Percentiles rank a stretch among this genome's conserved stretches.
phyloP scores from a whole-genome alignment of 2,797 vertebrate species.

The Tenualosa ilisha region DNA sequence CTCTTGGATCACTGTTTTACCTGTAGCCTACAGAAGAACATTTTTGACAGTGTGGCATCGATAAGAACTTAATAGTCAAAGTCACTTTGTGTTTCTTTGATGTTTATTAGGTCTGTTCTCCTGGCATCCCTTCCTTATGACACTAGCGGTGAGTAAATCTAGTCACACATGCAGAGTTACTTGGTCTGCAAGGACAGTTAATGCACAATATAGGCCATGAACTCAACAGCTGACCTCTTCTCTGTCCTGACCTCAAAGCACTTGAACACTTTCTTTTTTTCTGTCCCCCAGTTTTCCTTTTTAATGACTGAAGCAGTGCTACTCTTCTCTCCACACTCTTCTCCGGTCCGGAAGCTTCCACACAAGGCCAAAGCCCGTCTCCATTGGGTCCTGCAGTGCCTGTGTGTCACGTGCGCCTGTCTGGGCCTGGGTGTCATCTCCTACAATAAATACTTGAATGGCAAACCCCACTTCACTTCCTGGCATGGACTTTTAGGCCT shows the following conservation, averaged over 20 bases:
- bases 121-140: slow-evolving; percentile 95
- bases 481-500: slow-evolving; percentile 89
- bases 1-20: too few relatives aligned
- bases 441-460: slow-evolving; percentile 87
- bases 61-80: background rate
- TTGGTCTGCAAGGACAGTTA: too few relatives aligned
- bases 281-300: slow-evolving; percentile 82
- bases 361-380: slow-evolving; percentile 84
- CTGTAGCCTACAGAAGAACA: too few relatives aligned
- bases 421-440: slow-evolving; percentile 81
- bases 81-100: background rate
- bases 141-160: slow-evolving; percentile 84
- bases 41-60: too few relatives aligned
- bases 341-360: slow-evolving; percentile 75
- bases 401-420: slow-evolving; percentile 79
- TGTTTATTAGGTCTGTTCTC: slow-evolving; percentile 84
- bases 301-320: slow-evolving; percentile 94
- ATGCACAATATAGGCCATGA: background rate
- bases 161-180: too few relatives aligned
- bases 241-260: background rate
- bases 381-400: slow-evolving; percentile 89
- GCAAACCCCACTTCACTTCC: slow-evolving; percentile 86
- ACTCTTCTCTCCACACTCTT: slow-evolving; percentile 88
- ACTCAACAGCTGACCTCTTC: background rate
- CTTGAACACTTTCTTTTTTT: background rate